Base-by-base conservation (phyloP, 2,797 vertebrate genomes). In the Octomys mimax region DNA sequence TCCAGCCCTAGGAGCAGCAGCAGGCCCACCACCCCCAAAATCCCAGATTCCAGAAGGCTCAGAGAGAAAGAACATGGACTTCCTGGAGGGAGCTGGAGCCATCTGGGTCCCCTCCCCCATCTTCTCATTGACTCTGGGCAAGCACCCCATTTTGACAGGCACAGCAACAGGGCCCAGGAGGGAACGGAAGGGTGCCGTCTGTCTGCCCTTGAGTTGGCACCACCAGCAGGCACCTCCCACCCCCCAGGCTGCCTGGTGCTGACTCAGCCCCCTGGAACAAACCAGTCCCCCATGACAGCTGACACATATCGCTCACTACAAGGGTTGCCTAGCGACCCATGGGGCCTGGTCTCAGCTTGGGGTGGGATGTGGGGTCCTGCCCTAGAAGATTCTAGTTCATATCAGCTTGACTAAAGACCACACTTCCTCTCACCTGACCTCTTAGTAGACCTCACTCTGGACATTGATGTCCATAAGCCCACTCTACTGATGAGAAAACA, bases 201-300 rank as follows among this genome's bases (percentile, higher is more conserved):
- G 97, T 88, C 97, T 96, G 97, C 96, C 96, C 97, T 94, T 62
- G 68, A 94, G 87, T 82, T 93, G 96, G 96, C 90, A 96, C 79
- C 68, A 70, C 57, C 93, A 94, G 95, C 93, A 96, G 91, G 94
- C 10, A 7, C 96, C 95, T 97, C 95, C 97, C 95, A 94, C 97
- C 96, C 95, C 97, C 49, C 62, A 94, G 89, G 85, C 94, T 95
- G 96, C 97, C 94, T 97, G 96, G 93, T 39, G 66, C 97, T 97
- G 97, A 98, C 95, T 97, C 97, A 98, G 95, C 81, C 42, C 85
- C 91, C 80, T 12, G 81, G 95, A 98, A 97, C 95, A 97, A 98
- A 97, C 96, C 96, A 97, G 94, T 92, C 84, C 96, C 89, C 92
- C 78, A 94, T 11, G 96, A 96, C 97, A 97, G 96, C 93, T 97